Base-by-base conservation (phyloP, 1,140 invertebrate species). In the Lordiphosa clarofinis region DNA sequence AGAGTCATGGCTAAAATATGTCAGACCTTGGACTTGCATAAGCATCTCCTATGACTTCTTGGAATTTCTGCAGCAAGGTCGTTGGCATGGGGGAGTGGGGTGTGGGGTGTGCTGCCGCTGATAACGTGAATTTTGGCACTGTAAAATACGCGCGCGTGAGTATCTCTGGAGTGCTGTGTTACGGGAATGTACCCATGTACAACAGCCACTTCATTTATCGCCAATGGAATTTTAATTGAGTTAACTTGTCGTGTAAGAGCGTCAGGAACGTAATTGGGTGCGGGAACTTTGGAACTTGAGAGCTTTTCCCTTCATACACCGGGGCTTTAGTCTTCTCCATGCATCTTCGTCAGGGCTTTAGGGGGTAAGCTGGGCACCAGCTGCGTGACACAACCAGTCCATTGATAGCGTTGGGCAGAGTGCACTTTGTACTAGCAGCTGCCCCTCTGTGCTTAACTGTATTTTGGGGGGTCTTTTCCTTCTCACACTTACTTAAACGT, bases 141-240 rank as follows among this genome's bases (percentile, higher is more conserved):
- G 21, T 21, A 21, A 21, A 21, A 21, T 21, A 21, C 21, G 21
- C 24, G 24, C 24, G 24, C 24, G 24, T 28, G 6, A 28, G 6
- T 28, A 28, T 28, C 15, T 11, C 15, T 44, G 21, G 39, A 52
- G 8, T 42, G 9, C 37, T 36, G 35, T 56, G 53, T 44, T 39
- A 24, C 15, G 47, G 47, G 58, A 56, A 52, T 66, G 67, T 60
- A 60, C 46, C 56, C 42, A 48, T 13, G 37, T 21, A 15, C 21
- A 61, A 56, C 62, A 67, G 62, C 57, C 57, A 67, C 65, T 72
- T 72, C 59, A 69, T 59, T 72, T 72, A 68, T 72, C 65, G 40
- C 40, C 64, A 64, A 63, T 64, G 69, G 68, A 72, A 73, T 73
- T 73, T 73, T 73, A 73, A 73, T 73, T 69, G 69, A 73, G 59